Evolutionary conservation across 2,888 invertebrate genomes (phyloP), one percentile per base, ranked within the genome.

Genomic region (Drosophila paranaensis): DNA sequence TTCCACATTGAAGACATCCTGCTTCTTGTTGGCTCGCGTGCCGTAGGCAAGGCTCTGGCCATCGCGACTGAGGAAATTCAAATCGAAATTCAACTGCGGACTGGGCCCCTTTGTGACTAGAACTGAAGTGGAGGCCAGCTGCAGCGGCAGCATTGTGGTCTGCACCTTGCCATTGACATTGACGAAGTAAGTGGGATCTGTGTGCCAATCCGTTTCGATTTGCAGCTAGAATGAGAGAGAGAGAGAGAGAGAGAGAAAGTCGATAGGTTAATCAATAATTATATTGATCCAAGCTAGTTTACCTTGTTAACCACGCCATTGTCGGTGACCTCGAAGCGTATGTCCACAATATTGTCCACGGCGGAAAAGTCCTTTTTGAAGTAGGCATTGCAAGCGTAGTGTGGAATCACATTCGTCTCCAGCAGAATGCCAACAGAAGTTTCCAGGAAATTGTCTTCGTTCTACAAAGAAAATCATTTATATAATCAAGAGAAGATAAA

Each of bases 311-410:
- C 90, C 11, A 93, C 93, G 4, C 93, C 93, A 14, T 95, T 94
- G 71, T 95, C 94, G 3, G 93, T 93, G 25, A 95, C 93, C 56
- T 94, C 94, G 50, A 96, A 94, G 13, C 94, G 94, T 3, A 96
- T 94, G 35, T 95, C 95, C 0, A 96, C 87, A 3, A 93, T 92
- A 74, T 95, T 96, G 78, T 96, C 95, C 0, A 93, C 91, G 1
- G 94, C 94, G 0, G 95, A 95, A 73, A 95, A 95, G 82, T 96
- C 95, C 80, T 96, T 96, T 80, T 95, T 95, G 50, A 95, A 94
- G 77, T 94, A 93, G 82, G 95, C 93, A 78, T 94, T 94, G 27
- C 95, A 95, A 74, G 93, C 94, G 61, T 96, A 96, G 58, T 96
- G 93, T 3, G 94, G 94, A 25, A 96, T 92, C 57, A 94, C 93